phyloP scores from a whole-genome alignment of 2,888 invertebrate genomes.

The Drosophila flavopinicola region DNA sequence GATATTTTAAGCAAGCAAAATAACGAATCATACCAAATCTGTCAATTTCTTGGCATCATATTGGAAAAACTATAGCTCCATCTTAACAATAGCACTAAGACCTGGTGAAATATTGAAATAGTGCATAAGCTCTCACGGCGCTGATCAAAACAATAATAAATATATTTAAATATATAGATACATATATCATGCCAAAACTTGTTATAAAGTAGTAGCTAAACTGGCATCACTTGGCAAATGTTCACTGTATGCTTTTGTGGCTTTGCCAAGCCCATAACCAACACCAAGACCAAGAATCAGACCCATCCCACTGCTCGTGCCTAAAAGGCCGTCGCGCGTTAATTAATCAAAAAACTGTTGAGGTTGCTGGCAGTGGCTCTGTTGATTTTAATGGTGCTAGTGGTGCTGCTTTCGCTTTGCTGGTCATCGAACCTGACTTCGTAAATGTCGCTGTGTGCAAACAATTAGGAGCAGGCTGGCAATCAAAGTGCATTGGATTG shows the following conservation, averaged over 20 bases:
- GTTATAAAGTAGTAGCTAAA: slow-evolving; percentile 32
- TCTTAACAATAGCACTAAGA: too few species aligned
- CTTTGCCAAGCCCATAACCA: slow-evolving; percentile 38
- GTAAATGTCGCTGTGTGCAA: slow-evolving; percentile 46
- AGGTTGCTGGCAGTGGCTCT: slow-evolving; percentile 6
- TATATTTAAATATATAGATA: too few species aligned
- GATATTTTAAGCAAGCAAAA: too few species aligned
- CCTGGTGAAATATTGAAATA: too few species aligned
- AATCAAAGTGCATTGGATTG: slow-evolving; percentile 48
- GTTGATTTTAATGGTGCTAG: neutral
- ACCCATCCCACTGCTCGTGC: slow-evolving; percentile 29
- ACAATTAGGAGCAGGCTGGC: slow-evolving; percentile 51
- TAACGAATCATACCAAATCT: too few species aligned
- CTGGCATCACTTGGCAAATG: slow-evolving; percentile 15
- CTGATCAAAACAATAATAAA: too few species aligned
- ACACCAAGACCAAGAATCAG: slow-evolving; percentile 12
- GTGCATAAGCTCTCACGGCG: too few species aligned
- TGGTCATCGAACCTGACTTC: slow-evolving; percentile 68
- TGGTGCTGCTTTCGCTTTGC: slow-evolving; percentile 9
- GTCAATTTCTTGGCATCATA: too few species aligned
- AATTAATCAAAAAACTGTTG: slow-evolving; percentile 72
- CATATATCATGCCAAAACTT: too few species aligned
- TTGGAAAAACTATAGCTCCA: too few species aligned
- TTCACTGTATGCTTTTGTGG: slow-evolving; percentile 36
- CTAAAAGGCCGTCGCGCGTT: slow-evolving; percentile 60